Evolutionary conservation across 1,140 invertebrate genomes (phyloP).

Genomic region (Aphelenchoides avenae): DNA sequence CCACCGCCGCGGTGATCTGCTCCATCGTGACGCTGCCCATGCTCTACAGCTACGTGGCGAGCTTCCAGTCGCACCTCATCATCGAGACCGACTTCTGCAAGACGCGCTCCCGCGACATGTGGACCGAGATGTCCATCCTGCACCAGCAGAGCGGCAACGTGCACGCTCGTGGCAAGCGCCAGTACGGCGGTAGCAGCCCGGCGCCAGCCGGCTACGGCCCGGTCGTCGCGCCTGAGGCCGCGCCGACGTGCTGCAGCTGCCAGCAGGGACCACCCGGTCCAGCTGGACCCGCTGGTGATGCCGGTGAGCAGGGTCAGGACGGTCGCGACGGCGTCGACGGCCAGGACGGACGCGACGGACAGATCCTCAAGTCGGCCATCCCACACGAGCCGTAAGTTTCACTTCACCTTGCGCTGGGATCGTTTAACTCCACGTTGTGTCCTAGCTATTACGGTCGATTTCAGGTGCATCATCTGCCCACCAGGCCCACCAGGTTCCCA

Average conservation of each 20-base stretch:
- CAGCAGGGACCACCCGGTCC: constrained; percentile 54
- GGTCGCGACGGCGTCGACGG: constrained; percentile 52
- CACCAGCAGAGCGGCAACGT: constrained; percentile 9
- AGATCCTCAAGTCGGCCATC: constrained; percentile 45
- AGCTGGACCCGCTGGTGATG: constrained; percentile 45
- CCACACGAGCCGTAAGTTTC: constrained; percentile 25
- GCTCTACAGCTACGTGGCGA: constrained; percentile 58
- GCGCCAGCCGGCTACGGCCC: constrained; percentile 35
- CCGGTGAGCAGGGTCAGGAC: constrained; percentile 35
- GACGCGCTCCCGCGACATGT: constrained; percentile 57
- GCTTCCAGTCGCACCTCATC: constrained; percentile 55
- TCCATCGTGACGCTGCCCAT: constrained; percentile 57
- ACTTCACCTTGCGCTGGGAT: background rate
- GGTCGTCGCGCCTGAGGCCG: constrained; percentile 26
- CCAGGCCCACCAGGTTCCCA: constrained; percentile 46
- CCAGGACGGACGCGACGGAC: constrained; percentile 39
- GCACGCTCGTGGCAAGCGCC: constrained; percentile 40
- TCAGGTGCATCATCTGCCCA: constrained; percentile 56
- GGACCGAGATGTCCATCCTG: constrained; percentile 56
- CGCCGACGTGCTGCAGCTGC: constrained; percentile 44
- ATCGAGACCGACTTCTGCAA: constrained; percentile 58
- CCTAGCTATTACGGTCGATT: background rate
- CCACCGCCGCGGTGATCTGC: constrained; percentile 48
- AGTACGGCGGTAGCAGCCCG: constrained; percentile 37
- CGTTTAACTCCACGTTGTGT: background rate